Conservation (phyloP, 2,888 invertebrate species). For the Pinctada fucata region DNA sequence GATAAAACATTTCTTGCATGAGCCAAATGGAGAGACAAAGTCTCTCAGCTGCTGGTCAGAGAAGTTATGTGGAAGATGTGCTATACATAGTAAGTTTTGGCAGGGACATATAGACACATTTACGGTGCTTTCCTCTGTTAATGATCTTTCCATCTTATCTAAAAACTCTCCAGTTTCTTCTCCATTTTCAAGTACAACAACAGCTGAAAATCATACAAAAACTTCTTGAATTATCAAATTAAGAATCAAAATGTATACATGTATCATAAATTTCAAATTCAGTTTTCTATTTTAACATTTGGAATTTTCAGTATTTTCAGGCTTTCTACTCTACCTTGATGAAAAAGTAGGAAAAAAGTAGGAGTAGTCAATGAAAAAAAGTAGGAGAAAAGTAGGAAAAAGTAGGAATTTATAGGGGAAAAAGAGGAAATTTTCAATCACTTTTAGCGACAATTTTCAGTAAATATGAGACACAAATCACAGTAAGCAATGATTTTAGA, state of each 20-base stretch:
- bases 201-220: slow-evolving; percentile 55
- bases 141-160: slow-evolving; percentile 52
- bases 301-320: background rate
- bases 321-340: too few relatives aligned
- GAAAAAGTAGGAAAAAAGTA: too few relatives aligned
- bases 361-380: too few relatives aligned
- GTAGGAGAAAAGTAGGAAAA: too few relatives aligned
- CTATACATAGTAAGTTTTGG: slow-evolving; percentile 79
- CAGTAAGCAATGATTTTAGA: too few relatives aligned
- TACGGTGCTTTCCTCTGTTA: slow-evolving; percentile 68
- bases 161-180: slow-evolving; percentile 65
- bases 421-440: too few relatives aligned
- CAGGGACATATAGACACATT: slow-evolving; percentile 77
- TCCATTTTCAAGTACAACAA: slow-evolving; percentile 67
- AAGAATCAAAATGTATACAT: too few relatives aligned
- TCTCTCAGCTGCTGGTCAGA: slow-evolving; percentile 78
- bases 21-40: slow-evolving; percentile 78
- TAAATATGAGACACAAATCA: too few relatives aligned
- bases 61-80: slow-evolving; percentile 78
- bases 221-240: too few relatives aligned
- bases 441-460: too few relatives aligned
- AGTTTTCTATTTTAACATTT: background rate
- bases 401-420: too few relatives aligned
- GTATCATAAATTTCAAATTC: background rate
- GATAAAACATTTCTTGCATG: slow-evolving; percentile 78